Percentiles rank a stretch among this genome's conserved stretches.
These are phyloP conservation scores for Sarcophaga peregrina DNA, from an alignment of 1,140 invertebrate genomes.

Conservation along the genomic window DNA sequence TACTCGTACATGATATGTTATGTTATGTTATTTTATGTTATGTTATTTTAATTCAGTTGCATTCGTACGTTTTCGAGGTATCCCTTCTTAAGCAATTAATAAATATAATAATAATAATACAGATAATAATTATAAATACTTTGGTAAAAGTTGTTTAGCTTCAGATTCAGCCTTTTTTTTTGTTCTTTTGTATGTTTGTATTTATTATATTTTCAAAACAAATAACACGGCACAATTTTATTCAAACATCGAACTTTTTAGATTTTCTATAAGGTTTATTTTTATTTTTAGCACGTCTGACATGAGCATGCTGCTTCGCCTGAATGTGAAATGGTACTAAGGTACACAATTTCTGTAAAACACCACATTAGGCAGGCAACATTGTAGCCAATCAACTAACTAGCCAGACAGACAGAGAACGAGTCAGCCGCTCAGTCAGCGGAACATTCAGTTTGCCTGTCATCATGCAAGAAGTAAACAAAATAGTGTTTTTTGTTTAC, in stretches of 20 bases:
- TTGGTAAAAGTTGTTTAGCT: neutral
- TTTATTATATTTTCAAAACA: neutral
- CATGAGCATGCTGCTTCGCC: neutral
- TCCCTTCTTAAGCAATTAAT: neutral
- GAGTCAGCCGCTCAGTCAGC: neutral
- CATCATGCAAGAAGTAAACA: slow-evolving; percentile 9
- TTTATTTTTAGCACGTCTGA: slow-evolving; percentile 1
- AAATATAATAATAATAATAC: neutral
- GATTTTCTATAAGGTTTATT: neutral
- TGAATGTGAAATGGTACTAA: slow-evolving; percentile 10
- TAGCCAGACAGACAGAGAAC: neutral
- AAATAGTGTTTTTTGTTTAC: slow-evolving; percentile 4
- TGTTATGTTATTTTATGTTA: no score
- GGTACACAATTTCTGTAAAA: neutral
- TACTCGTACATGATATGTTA: neutral
- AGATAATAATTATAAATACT: neutral
- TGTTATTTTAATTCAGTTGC: no score
- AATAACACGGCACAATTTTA: neutral
- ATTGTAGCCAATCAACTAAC: neutral
- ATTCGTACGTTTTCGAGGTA: neutral
- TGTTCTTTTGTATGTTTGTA: no score
- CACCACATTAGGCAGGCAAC: neutral
- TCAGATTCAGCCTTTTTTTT: no score
- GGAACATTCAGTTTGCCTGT: neutral
- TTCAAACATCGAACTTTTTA: neutral